phyloP scores from a whole-genome alignment of 2,113 vertebrate genomes.

The Tringa solitaria region DNA sequence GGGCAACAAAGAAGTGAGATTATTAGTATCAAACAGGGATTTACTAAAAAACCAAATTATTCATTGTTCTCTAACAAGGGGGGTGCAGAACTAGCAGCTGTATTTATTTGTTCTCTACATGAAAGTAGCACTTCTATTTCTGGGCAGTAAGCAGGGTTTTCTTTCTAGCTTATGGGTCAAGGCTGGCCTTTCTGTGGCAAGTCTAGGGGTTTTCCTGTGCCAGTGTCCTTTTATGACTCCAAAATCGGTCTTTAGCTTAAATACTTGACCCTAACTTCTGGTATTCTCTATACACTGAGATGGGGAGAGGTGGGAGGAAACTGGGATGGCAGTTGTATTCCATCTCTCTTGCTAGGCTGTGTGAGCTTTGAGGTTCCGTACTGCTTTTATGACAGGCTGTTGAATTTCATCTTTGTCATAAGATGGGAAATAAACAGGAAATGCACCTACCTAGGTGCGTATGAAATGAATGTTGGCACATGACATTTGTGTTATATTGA shows the following conservation, averaged over 20 bases:
- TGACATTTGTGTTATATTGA: not conserved
- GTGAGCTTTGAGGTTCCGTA: not conserved
- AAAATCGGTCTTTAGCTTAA: not conserved
- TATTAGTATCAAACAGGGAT: not conserved
- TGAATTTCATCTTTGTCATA: not conserved
- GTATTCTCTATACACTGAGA: not conserved
- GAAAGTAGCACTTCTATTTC: not conserved
- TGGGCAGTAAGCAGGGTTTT: not conserved
- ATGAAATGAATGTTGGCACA: not conserved
- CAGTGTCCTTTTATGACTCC: not conserved
- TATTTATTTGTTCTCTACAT: not conserved
- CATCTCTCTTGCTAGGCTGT: not conserved
- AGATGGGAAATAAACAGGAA: not conserved
- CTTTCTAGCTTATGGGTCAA: not conserved
- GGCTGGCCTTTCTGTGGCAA: not conserved
- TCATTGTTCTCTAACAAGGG: not conserved
- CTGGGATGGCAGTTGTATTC: not conserved
- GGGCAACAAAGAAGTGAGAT: not conserved
- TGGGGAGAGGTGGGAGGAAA: not conserved
- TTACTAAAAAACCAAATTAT: not conserved
- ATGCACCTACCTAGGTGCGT: not conserved
- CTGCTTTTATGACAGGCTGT: not conserved
- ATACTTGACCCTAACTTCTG: not conserved
- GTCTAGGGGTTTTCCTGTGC: not conserved
- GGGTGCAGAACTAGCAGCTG: not conserved